These are phyloP conservation scores for Suillia variegata DNA, from an alignment of 2,888 invertebrate genomes.

Conservation along the genomic window DNA sequence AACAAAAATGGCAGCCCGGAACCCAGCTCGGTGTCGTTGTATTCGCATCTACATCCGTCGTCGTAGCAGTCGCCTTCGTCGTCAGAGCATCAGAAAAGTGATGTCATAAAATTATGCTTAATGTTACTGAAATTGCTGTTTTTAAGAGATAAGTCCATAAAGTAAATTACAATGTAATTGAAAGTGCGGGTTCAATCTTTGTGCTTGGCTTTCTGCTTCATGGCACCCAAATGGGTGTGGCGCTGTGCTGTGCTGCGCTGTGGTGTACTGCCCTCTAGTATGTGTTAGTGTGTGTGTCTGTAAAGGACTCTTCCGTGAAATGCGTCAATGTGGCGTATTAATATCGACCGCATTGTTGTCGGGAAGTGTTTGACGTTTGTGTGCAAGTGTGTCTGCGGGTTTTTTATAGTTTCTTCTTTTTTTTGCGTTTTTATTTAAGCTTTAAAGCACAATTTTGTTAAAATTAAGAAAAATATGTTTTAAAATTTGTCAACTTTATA, in stretches of 20 bases:
- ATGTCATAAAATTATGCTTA: constrained; percentile 61
- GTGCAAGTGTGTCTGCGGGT: constrained; percentile 20
- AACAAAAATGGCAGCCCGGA: background rate
- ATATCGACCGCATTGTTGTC: constrained; percentile 35
- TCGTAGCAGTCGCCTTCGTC: background rate
- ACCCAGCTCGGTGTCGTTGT: background rate
- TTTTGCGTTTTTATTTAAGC: constrained; percentile 28
- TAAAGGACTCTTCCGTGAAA: constrained; percentile 15
- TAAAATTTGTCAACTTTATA: background rate
- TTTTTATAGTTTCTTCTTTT: constrained; percentile 34
- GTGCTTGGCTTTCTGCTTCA: constrained; percentile 3
- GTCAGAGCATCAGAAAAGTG: constrained; percentile 41
- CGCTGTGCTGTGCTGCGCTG: background rate
- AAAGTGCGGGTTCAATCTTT: constrained; percentile 48
- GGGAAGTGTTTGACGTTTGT: background rate
- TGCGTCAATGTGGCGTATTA: constrained; percentile 37
- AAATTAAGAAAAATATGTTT: background rate
- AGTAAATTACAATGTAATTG: constrained; percentile 59
- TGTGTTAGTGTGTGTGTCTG: background rate
- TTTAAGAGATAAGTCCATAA: constrained; percentile 57
- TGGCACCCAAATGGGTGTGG: background rate
- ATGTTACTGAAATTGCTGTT: constrained; percentile 59
- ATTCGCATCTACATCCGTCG: background rate
- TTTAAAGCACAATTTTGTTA: background rate
- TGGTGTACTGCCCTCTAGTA: background rate